These are phyloP conservation scores for Sebastes flavidus DNA, from an alignment of 2,797 vertebrate species.

Conservation along the genomic window DNA sequence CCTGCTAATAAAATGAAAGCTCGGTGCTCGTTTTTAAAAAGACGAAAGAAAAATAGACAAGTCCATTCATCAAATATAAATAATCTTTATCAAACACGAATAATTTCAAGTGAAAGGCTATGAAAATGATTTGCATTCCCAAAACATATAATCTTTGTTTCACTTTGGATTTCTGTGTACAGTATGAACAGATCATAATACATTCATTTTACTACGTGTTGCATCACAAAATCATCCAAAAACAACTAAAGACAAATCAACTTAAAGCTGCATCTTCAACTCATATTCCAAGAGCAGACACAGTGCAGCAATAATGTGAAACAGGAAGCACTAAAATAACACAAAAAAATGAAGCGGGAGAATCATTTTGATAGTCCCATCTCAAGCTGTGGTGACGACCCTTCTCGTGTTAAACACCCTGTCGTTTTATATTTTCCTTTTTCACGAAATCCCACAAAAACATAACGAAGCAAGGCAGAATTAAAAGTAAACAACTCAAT, in stretches of 20 bases:
- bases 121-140: slow-evolving; percentile 33
- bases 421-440: neutral
- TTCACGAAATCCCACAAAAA: neutral
- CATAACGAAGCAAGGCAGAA: neutral
- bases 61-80: slow-evolving; percentile 42
- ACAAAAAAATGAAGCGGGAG: neutral
- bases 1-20: neutral
- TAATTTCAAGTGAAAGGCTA: slow-evolving; percentile 28
- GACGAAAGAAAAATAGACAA: neutral
- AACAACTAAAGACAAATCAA: neutral
- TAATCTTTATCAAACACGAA: slow-evolving; percentile 62
- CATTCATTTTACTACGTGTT: slow-evolving; percentile 29
- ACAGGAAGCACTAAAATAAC: neutral
- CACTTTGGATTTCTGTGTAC: slow-evolving; percentile 14
- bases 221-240: neutral
- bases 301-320: neutral
- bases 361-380: neutral
- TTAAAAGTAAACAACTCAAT: neutral
- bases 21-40: neutral
- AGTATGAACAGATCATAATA: slow-evolving; percentile 18
- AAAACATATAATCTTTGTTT: slow-evolving; percentile 26
- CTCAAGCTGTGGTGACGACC: neutral
- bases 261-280: slow-evolving; percentile 7
- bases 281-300: neutral
- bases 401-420: neutral